Evolutionary conservation across 2,113 vertebrate genomes (phyloP), one percentile per base, ranked within the genome.

Genomic region (Caretta caretta): DNA sequence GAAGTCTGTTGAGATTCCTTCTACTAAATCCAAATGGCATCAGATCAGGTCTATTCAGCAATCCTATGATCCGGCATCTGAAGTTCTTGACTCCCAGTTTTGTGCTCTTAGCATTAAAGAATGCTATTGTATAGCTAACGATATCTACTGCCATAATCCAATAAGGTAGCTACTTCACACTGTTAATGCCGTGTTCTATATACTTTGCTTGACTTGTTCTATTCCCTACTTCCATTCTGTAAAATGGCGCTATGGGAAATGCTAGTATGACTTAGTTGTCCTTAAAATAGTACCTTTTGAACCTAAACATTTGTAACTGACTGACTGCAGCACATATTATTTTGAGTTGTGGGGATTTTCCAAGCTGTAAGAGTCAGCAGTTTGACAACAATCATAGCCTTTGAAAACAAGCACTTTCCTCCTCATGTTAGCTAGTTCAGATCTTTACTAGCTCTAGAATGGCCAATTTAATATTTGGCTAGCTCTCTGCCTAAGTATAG

Each of bases 391-490:
- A 2, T 5, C 6, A 27, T 53, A 62, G 35, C 46, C 17, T 8
- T 29, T 51, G 51, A 51, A 85, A 27, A 14, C 17, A 51, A 1
- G 56, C 57, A 76, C 17, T 82, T 46, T 59, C 65, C 29, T 4
- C 24, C 53, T 11, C 48, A 78, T 80, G 6, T 42, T 72, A 88
- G 89, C 2, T 27, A 72, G 35, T 12, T 85, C 51, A 54, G 3
- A 35, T 65, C 14, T 16, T n/a, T 65, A 11, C 62, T 31, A 65
- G 62, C 35, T 86, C 53, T 35, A 42, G 65, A 49, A 29, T 62
- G 19, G 27, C 8, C 56, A 42, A 6, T 25, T 59, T 20, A 24
- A 2, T 3, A 11, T 13, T 6, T 12, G 0, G 0, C 87, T 79
- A 42, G 19, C 9, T 59, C 12, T 9, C 8, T 91, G 29, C 11